A percentile compares a stretch with the other conserved stretches of the same genome.
Conservation (phyloP, 2,888 invertebrate genomes). For the Tyria jacobaeae region DNA sequence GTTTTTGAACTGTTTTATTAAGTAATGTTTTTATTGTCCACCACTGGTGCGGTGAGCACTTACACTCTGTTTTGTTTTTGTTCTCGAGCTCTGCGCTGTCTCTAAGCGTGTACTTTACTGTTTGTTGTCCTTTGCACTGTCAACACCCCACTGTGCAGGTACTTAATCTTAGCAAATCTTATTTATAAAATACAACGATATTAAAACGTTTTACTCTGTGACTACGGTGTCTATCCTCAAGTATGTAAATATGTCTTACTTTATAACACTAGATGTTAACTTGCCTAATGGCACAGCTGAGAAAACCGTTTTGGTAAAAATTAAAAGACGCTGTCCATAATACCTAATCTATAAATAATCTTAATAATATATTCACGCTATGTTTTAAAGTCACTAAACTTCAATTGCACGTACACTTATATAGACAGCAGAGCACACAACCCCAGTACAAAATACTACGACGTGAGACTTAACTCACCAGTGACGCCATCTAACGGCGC, state of each 20-base stretch:
- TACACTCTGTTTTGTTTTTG: slow-evolving; percentile 50
- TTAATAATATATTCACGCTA: slow-evolving; percentile 1
- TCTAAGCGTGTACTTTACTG: slow-evolving; percentile 45
- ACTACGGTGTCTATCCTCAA: slow-evolving; percentile 2
- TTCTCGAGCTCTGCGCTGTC: slow-evolving; percentile 72
- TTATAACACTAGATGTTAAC: background rate
- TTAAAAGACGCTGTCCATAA: slow-evolving; percentile 1
- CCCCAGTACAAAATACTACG: slow-evolving; percentile 74
- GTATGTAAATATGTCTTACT: background rate
- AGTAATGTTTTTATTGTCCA: slow-evolving; percentile 57
- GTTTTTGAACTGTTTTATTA: slow-evolving; percentile 81
- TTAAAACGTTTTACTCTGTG: background rate
- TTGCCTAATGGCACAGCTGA: background rate
- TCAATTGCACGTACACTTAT: slow-evolving; percentile 29
- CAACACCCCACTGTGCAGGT: slow-evolving; percentile 1
- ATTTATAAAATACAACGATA: slow-evolving; percentile 1
- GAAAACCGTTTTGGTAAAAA: background rate
- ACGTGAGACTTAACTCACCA: slow-evolving; percentile 34
- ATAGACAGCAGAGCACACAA: slow-evolving; percentile 79
- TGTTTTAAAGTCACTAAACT: slow-evolving; percentile 18
- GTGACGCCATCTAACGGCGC: slow-evolving; percentile 45
- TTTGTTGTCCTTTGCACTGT: slow-evolving; percentile 35
- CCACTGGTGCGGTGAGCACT: slow-evolving; percentile 47
- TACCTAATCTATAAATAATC: background rate
- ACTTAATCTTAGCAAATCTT: slow-evolving; percentile 5